Conservation (phyloP, 2,888 invertebrate genomes). For the Drosophila mayaguana region DNA sequence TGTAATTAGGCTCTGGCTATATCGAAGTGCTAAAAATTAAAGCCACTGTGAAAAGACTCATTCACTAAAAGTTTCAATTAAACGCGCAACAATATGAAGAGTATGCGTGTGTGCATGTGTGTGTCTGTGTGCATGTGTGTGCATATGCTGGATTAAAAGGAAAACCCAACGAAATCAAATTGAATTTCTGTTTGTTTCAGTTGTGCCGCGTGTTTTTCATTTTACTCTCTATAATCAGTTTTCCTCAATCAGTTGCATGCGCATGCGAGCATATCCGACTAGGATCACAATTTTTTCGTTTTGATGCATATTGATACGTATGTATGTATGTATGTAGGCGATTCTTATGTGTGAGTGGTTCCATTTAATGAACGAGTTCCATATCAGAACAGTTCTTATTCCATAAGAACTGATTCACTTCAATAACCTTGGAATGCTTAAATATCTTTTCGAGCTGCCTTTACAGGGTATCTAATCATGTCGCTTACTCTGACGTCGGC, state of each 20-base stretch:
- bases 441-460: neutral
- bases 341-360: neutral
- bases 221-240: slow-evolving; percentile 14
- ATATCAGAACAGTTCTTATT: too few species aligned
- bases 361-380: neutral
- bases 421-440: neutral
- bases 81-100: slow-evolving; percentile 16
- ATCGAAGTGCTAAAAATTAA: slow-evolving; percentile 17
- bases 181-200: slow-evolving; percentile 35
- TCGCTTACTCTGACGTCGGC: neutral
- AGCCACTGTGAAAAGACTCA: slow-evolving; percentile 17
- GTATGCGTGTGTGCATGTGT: neutral
- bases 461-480: neutral
- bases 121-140: neutral
- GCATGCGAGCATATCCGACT: neutral
- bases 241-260: neutral
- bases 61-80: slow-evolving; percentile 33
- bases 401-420: too few species aligned
- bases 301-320: too few species aligned
- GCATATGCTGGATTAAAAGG: slow-evolving; percentile 8
- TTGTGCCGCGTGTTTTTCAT: slow-evolving; percentile 17
- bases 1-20: slow-evolving; percentile 4
- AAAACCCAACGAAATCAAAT: slow-evolving; percentile 34
- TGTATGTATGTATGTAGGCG: too few species aligned
- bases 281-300: neutral